Base-by-base conservation (phyloP, 1,140 invertebrate species). In the Branchinecta lindahli region DNA sequence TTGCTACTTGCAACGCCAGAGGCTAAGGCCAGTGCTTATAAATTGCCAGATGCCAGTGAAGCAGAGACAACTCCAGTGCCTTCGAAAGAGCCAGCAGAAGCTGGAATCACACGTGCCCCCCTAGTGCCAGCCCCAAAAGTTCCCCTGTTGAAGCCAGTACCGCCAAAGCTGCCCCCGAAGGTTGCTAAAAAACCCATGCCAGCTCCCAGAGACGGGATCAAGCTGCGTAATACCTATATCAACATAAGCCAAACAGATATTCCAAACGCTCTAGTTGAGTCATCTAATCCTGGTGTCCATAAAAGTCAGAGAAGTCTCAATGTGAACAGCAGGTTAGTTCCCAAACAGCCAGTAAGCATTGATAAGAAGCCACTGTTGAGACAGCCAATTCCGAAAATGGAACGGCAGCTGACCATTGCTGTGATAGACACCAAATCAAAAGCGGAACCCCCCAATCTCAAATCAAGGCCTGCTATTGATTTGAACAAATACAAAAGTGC, bases 121-220 rank as follows among this genome's bases (percentile, higher is more conserved):
- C 52, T 6, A 61, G 18, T 15, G 18, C 12, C 52, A 61, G 52
- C 18, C 18, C 18, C 52, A 6, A 61, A 61, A 61, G 4, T 61
- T 4, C 52, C 52, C 18, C 18, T 61, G 52, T 20, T 20, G 12
- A 61, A 61, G 18, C 52, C 52, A 61, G 52, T 61, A 1, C 52
- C 52, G 12, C 52, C 52, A 61, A 61, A 6, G 18, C 52, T 61
- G 12, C 52, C 52, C 12, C 52, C 52, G 12, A 61, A 61, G 18
- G 12, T 61, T 61, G 52, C 52, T 20, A 61, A 61, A 61, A 61
- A 61, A 20, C 52, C 52, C 18, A 61, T 61, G 52, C 52, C 52
- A 15, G 52, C 52, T 20, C 52, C 52, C 12, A 12, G 52, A 61
- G 52, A 61, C 12, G 18, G 18, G 12, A 61, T 61, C 12, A 61